Evolutionary conservation across 2,113 vertebrate genomes (phyloP).

Genomic region (Fulica atra): DNA sequence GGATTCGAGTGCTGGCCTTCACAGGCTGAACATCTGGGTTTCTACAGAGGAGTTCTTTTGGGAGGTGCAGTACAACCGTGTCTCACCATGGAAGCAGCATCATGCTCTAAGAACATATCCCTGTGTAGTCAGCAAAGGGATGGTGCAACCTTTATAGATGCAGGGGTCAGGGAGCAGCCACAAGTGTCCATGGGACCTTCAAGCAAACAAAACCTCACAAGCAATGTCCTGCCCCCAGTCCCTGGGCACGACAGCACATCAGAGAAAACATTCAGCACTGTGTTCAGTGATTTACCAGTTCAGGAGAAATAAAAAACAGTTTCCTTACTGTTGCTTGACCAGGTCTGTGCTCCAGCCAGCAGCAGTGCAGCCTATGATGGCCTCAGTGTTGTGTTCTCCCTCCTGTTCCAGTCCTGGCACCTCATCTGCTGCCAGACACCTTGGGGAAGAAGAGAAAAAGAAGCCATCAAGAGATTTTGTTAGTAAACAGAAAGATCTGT

Average conservation of each 20-base stretch:
- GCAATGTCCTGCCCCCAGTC: neutral
- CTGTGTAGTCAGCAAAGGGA: fast-evolving
- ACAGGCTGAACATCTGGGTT: neutral
- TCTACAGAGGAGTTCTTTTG: neutral
- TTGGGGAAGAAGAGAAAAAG: neutral
- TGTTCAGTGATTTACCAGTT: fast-evolving
- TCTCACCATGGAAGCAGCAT: neutral
- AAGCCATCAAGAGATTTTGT: neutral
- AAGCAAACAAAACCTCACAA: neutral
- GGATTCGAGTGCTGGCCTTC: fast-evolving
- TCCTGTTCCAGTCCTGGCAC: neutral
- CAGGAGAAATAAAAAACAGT: neutral
- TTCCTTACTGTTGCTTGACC: neutral
- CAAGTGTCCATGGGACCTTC: neutral
- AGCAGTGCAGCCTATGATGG: neutral
- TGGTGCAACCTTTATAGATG: fast-evolving
- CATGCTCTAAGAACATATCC: fast-evolving
- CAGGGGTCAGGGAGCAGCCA: neutral
- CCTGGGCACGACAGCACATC: fast-evolving
- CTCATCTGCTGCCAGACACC: neutral
- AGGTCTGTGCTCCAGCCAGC: fast-evolving
- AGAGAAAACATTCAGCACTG: fast-evolving
- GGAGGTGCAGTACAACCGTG: fast-evolving
- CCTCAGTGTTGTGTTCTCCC: neutral
- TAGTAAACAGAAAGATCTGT: neutral